Evolutionary conservation across 2,888 invertebrate species (phyloP).

Genomic region (Tubulanus polymorphus): DNA sequence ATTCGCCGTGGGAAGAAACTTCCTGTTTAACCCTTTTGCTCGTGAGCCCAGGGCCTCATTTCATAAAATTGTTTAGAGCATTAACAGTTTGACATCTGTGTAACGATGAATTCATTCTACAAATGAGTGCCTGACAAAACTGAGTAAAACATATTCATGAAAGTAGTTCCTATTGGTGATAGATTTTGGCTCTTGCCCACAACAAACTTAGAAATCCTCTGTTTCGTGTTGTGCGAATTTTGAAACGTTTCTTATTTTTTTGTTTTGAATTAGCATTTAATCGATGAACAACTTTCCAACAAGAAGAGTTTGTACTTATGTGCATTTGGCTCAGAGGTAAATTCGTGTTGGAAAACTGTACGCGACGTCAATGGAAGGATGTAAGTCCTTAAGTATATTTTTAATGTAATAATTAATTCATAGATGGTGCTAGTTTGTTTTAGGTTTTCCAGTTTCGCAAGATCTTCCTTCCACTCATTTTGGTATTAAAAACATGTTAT

Average conservation of each 20-base stretch:
- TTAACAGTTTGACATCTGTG: neutral
- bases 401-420: neutral
- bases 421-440: neutral
- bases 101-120: neutral
- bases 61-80: too few relatives aligned
- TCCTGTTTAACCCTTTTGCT: too few relatives aligned
- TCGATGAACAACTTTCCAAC: constrained; percentile 50
- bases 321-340: constrained; percentile 45
- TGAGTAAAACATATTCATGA: too few relatives aligned
- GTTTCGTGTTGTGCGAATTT: neutral
- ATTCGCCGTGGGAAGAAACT: too few relatives aligned
- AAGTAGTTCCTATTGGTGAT: too few relatives aligned
- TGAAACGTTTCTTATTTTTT: constrained; percentile 1
- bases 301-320: constrained; percentile 46
- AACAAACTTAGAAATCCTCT: neutral
- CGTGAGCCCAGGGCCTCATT: too few relatives aligned
- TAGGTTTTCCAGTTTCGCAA: neutral
- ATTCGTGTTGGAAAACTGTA: constrained; percentile 44
- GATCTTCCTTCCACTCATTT: neutral
- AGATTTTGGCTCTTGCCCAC: too few relatives aligned
- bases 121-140: too few relatives aligned
- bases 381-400: constrained; percentile 26
- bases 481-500: neutral
- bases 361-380: constrained; percentile 46
- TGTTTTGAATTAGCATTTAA: constrained; percentile 43